phyloP scores from a whole-genome alignment of 2,888 invertebrate species.

The Hedychridium roseum region DNA sequence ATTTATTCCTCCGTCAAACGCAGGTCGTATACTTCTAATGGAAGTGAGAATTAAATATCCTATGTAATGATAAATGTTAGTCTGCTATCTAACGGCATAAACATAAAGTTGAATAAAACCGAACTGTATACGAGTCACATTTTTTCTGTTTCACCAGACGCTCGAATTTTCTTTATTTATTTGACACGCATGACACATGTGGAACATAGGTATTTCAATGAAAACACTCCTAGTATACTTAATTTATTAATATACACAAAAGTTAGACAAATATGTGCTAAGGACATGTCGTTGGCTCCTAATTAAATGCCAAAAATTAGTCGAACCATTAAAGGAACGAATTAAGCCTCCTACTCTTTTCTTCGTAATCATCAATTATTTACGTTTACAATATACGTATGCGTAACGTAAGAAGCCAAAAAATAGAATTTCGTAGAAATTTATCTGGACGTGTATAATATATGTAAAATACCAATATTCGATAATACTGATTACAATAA shows the following conservation, averaged over 20 bases:
- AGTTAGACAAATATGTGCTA: slow-evolving; percentile 61
- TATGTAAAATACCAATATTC: slow-evolving; percentile 54
- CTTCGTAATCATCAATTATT: slow-evolving; percentile 17
- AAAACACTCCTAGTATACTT: slow-evolving; percentile 26
- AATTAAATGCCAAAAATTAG: slow-evolving; percentile 40
- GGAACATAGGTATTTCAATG: too few relatives aligned
- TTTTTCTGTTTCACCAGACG: too few relatives aligned
- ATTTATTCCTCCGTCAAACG: too few relatives aligned
- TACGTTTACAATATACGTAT: slow-evolving; percentile 15
- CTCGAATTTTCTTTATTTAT: too few relatives aligned
- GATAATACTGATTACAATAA: slow-evolving; percentile 57
- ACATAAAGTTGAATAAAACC: slow-evolving; percentile 52
- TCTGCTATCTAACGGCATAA: slow-evolving; percentile 52
- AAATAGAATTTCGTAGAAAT: slow-evolving; percentile 43
- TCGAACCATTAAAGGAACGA: slow-evolving; percentile 12
- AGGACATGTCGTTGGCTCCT: slow-evolving; percentile 54
- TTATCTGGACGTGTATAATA: slow-evolving; percentile 33
- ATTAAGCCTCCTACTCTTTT: slow-evolving; percentile 16
- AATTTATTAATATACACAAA: slow-evolving; percentile 54
- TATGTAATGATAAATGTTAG: slow-evolving; percentile 49
- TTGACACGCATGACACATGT: too few relatives aligned
- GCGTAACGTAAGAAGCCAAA: slow-evolving; percentile 36
- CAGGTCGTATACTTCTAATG: neutral
- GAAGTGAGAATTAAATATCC: slow-evolving; percentile 1
- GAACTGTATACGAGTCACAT: too few relatives aligned